Evolutionary conservation across 2,113 vertebrate species (phyloP).

Genomic region (Gymnocephalus cernua): DNA sequence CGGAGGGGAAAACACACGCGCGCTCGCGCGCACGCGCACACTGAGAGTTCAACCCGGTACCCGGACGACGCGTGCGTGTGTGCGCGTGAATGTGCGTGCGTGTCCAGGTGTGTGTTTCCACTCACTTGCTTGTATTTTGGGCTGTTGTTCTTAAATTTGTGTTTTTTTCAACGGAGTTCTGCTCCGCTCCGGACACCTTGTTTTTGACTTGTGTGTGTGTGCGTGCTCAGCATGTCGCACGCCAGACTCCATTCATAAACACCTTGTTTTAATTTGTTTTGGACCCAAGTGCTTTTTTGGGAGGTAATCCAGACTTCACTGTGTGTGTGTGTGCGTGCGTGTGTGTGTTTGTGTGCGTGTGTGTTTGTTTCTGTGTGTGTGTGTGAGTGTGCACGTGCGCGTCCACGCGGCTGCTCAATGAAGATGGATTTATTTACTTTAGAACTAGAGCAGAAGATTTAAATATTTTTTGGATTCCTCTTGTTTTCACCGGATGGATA

Average conservation of each 20-base stretch:
- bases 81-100: neutral
- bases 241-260: neutral
- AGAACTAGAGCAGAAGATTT: neutral
- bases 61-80: conserved; percentile 15
- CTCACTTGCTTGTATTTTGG: too few species aligned
- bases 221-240: neutral
- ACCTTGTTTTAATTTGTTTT: neutral
- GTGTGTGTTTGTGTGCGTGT: neutral
- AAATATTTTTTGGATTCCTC: too few species aligned
- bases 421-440: conserved; percentile 36
- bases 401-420: conserved; percentile 39
- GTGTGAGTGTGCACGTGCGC: conserved; percentile 5
- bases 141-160: neutral
- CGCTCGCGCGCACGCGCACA: neutral
- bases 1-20: neutral
- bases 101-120: conserved; percentile 10
- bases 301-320: neutral
- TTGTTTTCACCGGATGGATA: neutral
- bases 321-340: neutral
- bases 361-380: neutral
- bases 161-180: neutral
- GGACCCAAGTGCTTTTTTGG: too few species aligned
- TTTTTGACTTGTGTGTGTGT: neutral
- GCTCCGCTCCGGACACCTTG: neutral
- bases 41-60: conserved; percentile 32